These are phyloP conservation scores for Acrocephalus scirpaceus DNA, from an alignment of 2,797 vertebrate species.

Conservation along the genomic window DNA sequence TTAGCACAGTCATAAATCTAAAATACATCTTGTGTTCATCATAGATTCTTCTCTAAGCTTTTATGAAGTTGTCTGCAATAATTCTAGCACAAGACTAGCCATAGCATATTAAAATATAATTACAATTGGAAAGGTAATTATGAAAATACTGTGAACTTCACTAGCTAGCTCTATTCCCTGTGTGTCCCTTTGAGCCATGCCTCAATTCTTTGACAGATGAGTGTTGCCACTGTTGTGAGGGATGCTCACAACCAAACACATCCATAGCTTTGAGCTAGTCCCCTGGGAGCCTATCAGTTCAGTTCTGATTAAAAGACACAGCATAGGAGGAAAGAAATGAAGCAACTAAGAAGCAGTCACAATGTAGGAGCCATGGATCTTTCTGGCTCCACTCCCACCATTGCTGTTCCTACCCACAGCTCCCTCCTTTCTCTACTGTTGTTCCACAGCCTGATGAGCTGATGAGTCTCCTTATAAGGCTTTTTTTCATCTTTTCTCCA, in stretches of 20 bases:
- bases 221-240: neutral
- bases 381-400: neutral
- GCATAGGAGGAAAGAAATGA: neutral
- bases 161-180: constrained; percentile 26
- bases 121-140: constrained; percentile 30
- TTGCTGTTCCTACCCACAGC: neutral
- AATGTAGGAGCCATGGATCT: neutral
- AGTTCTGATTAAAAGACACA: neutral
- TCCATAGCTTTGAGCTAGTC: neutral
- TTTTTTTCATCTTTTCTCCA: neutral
- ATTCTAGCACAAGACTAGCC: neutral
- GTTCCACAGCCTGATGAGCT: neutral
- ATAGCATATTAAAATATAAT: neutral
- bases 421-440: neutral
- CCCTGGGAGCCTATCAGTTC: neutral
- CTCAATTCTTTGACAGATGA: neutral
- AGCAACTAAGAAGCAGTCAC: neutral
- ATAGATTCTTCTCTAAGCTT: neutral
- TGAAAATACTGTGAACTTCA: constrained; percentile 33
- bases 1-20: constrained; percentile 48
- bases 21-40: constrained; percentile 8
- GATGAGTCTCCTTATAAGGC: constrained; percentile 38
- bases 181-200: neutral
- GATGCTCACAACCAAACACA: neutral
- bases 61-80: neutral